These are phyloP conservation scores for Potamilus streckersoni DNA, from an alignment of 1,140 invertebrate genomes.

Conservation along the genomic window DNA sequence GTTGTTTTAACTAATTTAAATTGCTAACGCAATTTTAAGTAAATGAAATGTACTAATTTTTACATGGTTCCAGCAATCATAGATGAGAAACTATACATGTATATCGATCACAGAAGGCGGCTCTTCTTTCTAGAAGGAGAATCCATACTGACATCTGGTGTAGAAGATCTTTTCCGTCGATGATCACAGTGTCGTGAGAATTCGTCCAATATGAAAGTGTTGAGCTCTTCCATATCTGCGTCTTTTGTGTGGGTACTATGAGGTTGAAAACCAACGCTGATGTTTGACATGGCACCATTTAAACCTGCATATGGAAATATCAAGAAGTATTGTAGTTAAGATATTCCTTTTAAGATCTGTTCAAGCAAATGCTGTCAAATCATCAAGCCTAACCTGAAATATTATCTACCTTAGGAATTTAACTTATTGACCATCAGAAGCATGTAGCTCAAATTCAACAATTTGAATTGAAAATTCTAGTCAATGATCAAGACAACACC, in stretches of 20 bases:
- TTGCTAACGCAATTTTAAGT: no score
- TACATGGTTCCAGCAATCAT: no score
- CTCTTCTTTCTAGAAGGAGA: conserved; percentile 75
- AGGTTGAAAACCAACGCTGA: conserved; percentile 58
- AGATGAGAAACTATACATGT: no score
- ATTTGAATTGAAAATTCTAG: no score
- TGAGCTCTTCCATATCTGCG: conserved; percentile 73
- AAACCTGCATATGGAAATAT: conserved; percentile 52
- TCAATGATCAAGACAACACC: neutral
- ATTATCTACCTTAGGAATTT: no score
- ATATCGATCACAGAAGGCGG: conserved; percentile 8
- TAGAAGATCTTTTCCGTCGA: conserved; percentile 72
- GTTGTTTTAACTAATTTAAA: no score
- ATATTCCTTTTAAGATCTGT: no score
- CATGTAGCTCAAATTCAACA: no score
- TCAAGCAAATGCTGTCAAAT: no score
- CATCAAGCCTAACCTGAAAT: no score
- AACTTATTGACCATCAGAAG: no score
- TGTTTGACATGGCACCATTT: conserved; percentile 67
- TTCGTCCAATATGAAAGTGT: conserved; percentile 82
- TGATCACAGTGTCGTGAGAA: conserved; percentile 75
- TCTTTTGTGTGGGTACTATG: conserved; percentile 30
- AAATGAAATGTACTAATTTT: no score
- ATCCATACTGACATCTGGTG: conserved; percentile 74
- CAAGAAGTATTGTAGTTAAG: neutral